Evolutionary conservation across 2,113 vertebrate species (phyloP).

Genomic region (Marmota monax): DNA sequence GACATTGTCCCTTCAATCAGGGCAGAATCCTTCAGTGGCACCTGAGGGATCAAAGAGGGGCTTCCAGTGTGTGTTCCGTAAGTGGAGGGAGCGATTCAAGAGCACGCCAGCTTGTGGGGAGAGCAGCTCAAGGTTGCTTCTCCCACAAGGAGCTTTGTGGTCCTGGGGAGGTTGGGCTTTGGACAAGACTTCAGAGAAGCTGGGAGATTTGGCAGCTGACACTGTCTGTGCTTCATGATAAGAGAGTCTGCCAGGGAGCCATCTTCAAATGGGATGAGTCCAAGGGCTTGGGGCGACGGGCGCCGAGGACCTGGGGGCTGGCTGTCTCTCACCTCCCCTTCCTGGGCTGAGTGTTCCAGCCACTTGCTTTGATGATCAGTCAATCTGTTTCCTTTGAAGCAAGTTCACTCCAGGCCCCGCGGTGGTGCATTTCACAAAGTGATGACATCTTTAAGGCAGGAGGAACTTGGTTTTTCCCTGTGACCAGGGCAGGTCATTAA

Average conservation of each 20-base stretch:
- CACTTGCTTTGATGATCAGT: slow-evolving; percentile 53
- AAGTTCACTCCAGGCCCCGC: neutral
- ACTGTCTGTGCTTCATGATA: slow-evolving; percentile 53
- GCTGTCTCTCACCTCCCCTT: neutral
- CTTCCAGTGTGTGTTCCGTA: neutral
- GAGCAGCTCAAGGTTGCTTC: neutral
- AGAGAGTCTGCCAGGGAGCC: neutral
- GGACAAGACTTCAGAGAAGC: slow-evolving; percentile 66
- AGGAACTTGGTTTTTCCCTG: neutral
- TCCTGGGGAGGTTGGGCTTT: slow-evolving; percentile 42
- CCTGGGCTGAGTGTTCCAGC: neutral
- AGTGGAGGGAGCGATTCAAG: neutral
- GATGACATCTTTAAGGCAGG: neutral
- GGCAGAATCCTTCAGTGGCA: neutral
- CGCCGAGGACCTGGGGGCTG: neutral
- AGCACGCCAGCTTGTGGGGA: neutral
- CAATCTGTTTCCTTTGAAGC: slow-evolving; percentile 60
- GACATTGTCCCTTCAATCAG: neutral
- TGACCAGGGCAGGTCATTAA: neutral
- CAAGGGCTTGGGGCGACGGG: slow-evolving; percentile 5
- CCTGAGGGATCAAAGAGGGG: neutral
- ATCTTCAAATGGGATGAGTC: slow-evolving; percentile 37
- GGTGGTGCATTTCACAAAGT: slow-evolving; percentile 48
- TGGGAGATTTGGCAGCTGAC: slow-evolving; percentile 7
- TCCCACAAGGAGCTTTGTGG: neutral